phyloP scores from a whole-genome alignment of 2,113 vertebrate species.

The Cottus gobio region DNA sequence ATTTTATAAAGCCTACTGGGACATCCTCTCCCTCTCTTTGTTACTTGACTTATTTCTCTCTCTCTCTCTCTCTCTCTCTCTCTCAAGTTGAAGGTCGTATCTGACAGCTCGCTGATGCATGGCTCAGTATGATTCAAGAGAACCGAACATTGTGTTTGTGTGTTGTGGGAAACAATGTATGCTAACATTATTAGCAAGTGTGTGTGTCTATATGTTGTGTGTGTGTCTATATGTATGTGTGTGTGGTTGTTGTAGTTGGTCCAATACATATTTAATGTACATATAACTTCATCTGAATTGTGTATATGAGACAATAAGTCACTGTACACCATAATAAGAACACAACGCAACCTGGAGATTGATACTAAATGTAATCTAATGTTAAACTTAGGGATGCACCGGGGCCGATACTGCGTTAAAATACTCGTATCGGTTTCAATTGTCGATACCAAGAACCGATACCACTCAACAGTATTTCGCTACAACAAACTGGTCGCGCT shows the following conservation, averaged over 20 bases:
- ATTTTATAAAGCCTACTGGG: no score
- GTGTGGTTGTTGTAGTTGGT: background rate
- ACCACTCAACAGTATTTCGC: no score
- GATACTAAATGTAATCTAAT: no score
- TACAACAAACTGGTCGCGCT: no score
- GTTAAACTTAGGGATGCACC: no score
- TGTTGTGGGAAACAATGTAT: background rate
- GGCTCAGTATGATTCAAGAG: conserved; percentile 22
- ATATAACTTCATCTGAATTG: background rate
- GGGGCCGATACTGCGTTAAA: no score
- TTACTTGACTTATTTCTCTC: background rate
- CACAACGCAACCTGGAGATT: background rate
- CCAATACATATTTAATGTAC: background rate
- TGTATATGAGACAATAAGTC: background rate
- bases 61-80: background rate
- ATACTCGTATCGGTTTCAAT: no score
- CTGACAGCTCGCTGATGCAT: conserved; percentile 59
- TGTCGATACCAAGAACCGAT: no score
- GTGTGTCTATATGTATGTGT: background rate
- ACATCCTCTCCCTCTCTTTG: no score
- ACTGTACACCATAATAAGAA: background rate
- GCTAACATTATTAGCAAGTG: background rate
- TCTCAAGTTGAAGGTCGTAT: conserved; percentile 61
- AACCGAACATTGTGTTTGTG: background rate
- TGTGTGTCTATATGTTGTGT: background rate